A percentile compares a stretch with the other conserved stretches of the same genome.
Conservation (phyloP, 2,888 invertebrate genomes). For the Melipona bicolor region DNA sequence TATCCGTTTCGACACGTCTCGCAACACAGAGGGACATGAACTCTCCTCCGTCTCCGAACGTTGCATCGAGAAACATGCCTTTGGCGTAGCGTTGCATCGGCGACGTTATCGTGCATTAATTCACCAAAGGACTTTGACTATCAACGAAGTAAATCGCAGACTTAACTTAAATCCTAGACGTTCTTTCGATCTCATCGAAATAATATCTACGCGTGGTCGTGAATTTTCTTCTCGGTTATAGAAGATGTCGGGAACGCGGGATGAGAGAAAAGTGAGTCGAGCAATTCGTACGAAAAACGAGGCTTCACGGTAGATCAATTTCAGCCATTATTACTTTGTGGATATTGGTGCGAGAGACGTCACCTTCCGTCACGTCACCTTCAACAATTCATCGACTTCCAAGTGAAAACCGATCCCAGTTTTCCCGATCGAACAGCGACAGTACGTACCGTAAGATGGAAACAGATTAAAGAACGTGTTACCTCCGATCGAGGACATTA, state of each 20-base stretch:
- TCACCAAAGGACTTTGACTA: background rate
- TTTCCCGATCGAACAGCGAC: background rate
- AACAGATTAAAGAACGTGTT: slow-evolving; percentile 3
- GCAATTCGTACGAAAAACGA: background rate
- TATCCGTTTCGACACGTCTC: background rate
- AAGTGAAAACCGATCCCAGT: background rate
- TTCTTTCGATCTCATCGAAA: background rate
- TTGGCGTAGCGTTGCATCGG: slow-evolving; percentile 13
- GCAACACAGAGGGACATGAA: slow-evolving; percentile 13
- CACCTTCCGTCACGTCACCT: background rate
- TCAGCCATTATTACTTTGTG: slow-evolving; percentile 34
- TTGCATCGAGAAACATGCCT: slow-evolving; percentile 5
- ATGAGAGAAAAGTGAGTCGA: background rate
- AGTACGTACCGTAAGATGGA: background rate
- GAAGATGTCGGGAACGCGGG: background rate
- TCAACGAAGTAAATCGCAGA: background rate
- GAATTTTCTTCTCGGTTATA: background rate
- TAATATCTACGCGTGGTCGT: background rate
- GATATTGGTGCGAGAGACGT: background rate
- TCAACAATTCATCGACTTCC: background rate
- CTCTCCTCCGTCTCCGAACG: slow-evolving; percentile 10
- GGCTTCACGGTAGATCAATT: slow-evolving; percentile 27
- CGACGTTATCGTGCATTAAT: slow-evolving; percentile 30
- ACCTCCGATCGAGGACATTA: slow-evolving; percentile 33
- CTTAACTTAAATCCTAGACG: background rate